Base-by-base conservation (phyloP, 2,797 vertebrate genomes). In the Neopelma chrysocephalum region DNA sequence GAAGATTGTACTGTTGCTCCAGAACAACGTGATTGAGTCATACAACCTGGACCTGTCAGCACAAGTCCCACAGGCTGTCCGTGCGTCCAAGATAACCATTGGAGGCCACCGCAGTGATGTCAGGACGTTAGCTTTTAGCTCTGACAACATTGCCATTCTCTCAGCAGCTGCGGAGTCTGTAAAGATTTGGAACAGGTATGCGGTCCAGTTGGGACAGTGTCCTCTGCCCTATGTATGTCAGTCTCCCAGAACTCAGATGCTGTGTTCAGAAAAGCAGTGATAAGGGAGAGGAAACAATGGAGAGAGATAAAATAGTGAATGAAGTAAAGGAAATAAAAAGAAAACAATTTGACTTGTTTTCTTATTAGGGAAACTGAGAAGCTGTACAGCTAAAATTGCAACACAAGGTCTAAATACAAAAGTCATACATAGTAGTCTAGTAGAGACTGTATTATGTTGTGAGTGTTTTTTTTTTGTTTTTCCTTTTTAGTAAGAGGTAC, bases 181-280 rank as follows among this genome's bases (percentile, higher is more conserved):
- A 58, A 99, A 99, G 97, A 98, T 99, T 64, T 99, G 99, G 99
- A 99, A 99, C 98, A 99, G 99, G 99, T 99, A 92, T 3, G n/a
- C 19, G 11, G 40, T 31, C 32, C 5, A 3, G 4, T 40, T 62
- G 22, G 23, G 61, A 68, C 58, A 34, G 21, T 54, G 21, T 15
- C 43, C 40, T 40, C 22, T 68, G 29, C 17, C 14, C 4, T 56
- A 2, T 29, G 21, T 45, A 25, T 54, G 56, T 56, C 38, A 13
- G 21, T 72, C 48, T 78, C 18, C 29, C 14, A 58, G 43, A 58
- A 22, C 3, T 79, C 10, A 3, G 20, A 18, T 80, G 47, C 22
- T 82, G 17, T 34, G 34, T 60, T 66, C 51, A 50, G 57, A 64
- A 70, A 23, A 43, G 47, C 43, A 57, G 32, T 14, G 45, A 9